Conservation (phyloP, 2,888 invertebrate genomes). For the Lasioglossum leucozonium region DNA sequence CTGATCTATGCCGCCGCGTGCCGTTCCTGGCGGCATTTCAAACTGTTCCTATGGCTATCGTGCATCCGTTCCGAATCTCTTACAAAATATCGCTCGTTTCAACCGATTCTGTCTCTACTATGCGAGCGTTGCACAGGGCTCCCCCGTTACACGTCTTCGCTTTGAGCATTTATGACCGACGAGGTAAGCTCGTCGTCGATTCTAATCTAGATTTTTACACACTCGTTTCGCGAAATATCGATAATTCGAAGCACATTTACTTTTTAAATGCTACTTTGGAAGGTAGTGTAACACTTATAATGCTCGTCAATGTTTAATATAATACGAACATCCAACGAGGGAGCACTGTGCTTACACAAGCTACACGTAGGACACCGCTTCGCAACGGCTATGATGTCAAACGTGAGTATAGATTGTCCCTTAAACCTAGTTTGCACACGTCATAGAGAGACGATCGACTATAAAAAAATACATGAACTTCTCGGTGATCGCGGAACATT, state of each 20-base stretch:
- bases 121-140: background rate
- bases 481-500: background rate
- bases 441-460: conserved; percentile 6
- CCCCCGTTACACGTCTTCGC: background rate
- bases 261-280: background rate
- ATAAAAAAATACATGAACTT: conserved; percentile 2
- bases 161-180: background rate
- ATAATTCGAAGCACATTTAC: background rate
- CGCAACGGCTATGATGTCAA: background rate
- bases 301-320: background rate
- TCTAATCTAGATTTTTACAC: background rate
- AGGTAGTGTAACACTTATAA: background rate
- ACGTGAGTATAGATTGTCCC: background rate
- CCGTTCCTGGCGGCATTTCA: conserved; percentile 8
- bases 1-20: conserved; percentile 13
- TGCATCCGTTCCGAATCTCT: background rate
- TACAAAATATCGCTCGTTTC: background rate
- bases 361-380: background rate
- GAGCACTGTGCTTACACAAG: background rate
- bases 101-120: background rate
- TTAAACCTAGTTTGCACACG: background rate
- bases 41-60: background rate
- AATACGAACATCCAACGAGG: background rate
- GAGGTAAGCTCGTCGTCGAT: background rate
- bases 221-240: background rate